Percentiles rank a stretch among this genome's conserved stretches.
Conservation (phyloP, 2,888 invertebrate species). For the Rapana venosa region DNA sequence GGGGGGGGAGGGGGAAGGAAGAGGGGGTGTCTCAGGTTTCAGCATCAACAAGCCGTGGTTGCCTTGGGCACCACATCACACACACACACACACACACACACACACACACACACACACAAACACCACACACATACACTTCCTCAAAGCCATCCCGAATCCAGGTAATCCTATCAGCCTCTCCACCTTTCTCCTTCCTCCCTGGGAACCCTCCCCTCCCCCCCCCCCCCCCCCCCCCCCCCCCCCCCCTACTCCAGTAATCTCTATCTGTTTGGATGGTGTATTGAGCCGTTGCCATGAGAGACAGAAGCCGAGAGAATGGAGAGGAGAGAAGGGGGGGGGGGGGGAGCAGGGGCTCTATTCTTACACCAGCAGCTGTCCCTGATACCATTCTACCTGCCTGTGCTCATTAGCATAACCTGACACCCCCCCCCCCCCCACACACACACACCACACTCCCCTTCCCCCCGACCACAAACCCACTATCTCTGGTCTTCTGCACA, state of each 20-base stretch:
- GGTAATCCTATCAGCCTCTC: not conserved
- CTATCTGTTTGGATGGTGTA: constrained; percentile 16
- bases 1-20: not conserved
- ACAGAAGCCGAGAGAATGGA: not conserved
- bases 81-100: not conserved
- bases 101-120: not conserved
- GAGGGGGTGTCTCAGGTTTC: not conserved
- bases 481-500: too few species aligned
- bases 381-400: not conserved
- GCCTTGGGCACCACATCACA: not conserved
- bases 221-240: not conserved
- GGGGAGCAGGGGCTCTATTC: not conserved
- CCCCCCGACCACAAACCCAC: too few species aligned
- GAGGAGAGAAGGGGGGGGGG: not conserved
- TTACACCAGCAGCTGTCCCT: not conserved
- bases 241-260: not conserved
- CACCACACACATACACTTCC: not conserved
- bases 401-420: not conserved
- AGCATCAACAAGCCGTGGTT: not conserved
- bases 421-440: too few species aligned
- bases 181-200: not conserved
- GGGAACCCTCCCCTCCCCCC: not conserved
- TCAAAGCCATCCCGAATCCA: not conserved
- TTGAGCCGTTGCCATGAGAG: constrained; percentile 19
- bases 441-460: too few species aligned